Conservation (phyloP, 1,140 invertebrate genomes). For the Luehdorfia chinensis region DNA sequence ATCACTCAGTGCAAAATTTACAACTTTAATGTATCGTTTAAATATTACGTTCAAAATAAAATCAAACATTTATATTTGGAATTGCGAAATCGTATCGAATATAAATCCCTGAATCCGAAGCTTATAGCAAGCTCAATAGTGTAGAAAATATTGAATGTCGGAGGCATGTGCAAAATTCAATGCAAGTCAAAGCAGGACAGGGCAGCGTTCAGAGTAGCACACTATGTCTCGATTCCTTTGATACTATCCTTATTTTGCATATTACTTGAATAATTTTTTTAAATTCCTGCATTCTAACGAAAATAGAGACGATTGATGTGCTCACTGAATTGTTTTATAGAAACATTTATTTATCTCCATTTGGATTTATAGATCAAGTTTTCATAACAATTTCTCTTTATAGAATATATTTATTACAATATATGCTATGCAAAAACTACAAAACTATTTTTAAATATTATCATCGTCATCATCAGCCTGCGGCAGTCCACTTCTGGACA, state of each 20-base stretch:
- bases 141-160: slow-evolving; percentile 15
- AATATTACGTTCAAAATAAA: too few relatives aligned
- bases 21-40: too few relatives aligned
- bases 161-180: slow-evolving; percentile 16
- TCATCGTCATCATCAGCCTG: too few relatives aligned
- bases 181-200: slow-evolving; percentile 10
- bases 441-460: too few relatives aligned
- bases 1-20: too few relatives aligned
- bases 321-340: too few relatives aligned
- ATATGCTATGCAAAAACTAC: too few relatives aligned
- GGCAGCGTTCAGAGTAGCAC: slow-evolving; percentile 8
- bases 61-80: slow-evolving; percentile 18
- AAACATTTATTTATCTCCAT: too few relatives aligned
- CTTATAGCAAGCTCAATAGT: slow-evolving; percentile 16
- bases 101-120: slow-evolving; percentile 17
- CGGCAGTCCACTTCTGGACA: too few relatives aligned
- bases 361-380: too few relatives aligned
- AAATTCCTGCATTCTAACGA: slow-evolving; percentile 1
- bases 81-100: slow-evolving; percentile 15
- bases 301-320: slow-evolving; percentile 3
- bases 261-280: slow-evolving; percentile 15
- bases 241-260: slow-evolving; percentile 11
- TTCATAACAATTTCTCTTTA: too few relatives aligned
- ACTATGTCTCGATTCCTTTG: slow-evolving; percentile 12
- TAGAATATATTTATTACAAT: too few relatives aligned